Conservation (phyloP, 2,888 invertebrate species). For the Megastigmus dorsalis region DNA sequence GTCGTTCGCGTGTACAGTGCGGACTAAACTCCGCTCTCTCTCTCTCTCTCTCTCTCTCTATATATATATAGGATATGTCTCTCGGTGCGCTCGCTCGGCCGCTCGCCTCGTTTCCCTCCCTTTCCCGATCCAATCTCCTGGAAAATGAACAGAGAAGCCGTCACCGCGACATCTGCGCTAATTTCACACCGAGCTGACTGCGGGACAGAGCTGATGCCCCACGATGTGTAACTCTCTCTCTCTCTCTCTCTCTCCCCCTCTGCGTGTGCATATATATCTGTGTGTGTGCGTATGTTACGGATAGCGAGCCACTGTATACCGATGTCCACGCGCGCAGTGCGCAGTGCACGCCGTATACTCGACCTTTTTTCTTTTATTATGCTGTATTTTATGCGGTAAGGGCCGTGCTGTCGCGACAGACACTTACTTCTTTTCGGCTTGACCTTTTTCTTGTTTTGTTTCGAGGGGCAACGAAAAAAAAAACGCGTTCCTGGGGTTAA, state of each 20-base stretch:
- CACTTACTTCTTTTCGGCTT: slow-evolving; percentile 36
- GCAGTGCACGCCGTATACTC: background rate
- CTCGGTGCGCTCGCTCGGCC: too few relatives aligned
- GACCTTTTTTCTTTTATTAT: slow-evolving; percentile 11
- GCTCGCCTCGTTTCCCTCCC: slow-evolving; percentile 59
- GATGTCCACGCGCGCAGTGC: background rate
- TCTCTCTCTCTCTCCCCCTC: too few relatives aligned
- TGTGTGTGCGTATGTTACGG: too few relatives aligned
- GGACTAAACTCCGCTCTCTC: background rate
- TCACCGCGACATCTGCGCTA: slow-evolving; percentile 74
- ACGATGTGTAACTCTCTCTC: too few relatives aligned
- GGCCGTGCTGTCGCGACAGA: slow-evolving; percentile 3
- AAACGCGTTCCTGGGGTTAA: too few relatives aligned
- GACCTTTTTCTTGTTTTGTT: slow-evolving; percentile 19
- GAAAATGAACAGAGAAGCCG: slow-evolving; percentile 73
- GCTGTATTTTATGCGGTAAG: slow-evolving; percentile 17
- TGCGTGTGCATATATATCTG: too few relatives aligned
- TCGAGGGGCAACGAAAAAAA: too few relatives aligned
- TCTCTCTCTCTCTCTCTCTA: background rate
- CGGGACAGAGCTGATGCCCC: too few relatives aligned
- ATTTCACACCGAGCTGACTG: slow-evolving; percentile 74
- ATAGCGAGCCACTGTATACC: too few relatives aligned
- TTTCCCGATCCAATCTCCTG: slow-evolving; percentile 72
- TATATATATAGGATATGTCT: too few relatives aligned
- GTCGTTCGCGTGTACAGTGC: slow-evolving; percentile 42